Conservation (phyloP, 2,888 invertebrate species). For the Orthonychiurus folsomi region DNA sequence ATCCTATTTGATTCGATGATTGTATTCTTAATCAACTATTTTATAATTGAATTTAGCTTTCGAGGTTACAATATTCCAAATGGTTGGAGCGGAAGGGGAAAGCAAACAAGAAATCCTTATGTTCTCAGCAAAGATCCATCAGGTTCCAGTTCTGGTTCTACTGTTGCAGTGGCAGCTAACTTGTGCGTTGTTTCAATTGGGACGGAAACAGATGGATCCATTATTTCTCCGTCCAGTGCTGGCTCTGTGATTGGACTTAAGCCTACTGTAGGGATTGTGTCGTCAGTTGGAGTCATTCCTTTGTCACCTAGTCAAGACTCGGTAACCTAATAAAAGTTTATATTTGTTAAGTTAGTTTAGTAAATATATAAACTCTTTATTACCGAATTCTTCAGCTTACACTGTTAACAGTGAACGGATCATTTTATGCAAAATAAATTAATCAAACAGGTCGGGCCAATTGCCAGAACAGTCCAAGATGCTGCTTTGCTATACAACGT, state of each 20-base stretch:
- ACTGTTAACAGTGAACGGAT: no score
- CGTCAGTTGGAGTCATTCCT: slow-evolving; percentile 5
- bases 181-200: slow-evolving; percentile 7
- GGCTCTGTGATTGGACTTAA: slow-evolving; percentile 13
- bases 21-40: background rate
- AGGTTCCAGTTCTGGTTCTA: slow-evolving; percentile 13
- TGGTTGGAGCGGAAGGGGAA: slow-evolving; percentile 16
- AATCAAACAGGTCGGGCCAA: slow-evolving; percentile 14
- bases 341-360: no score
- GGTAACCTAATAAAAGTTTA: no score
- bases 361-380: no score
- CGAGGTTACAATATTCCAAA: slow-evolving; percentile 3
- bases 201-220: slow-evolving; percentile 15
- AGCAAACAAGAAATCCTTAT: slow-evolving; percentile 9
- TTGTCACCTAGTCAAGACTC: slow-evolving; percentile 3
- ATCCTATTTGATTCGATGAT: background rate
- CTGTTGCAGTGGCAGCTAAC: slow-evolving; percentile 10
- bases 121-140: background rate
- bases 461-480: slow-evolving; percentile 14
- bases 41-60: no score
- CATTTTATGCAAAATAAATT: no score
- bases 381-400: no score
- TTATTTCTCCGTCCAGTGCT: slow-evolving; percentile 1
- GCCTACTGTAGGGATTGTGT: background rate
- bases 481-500: slow-evolving; percentile 10